Conservation (phyloP, 2,888 invertebrate genomes). For the Cylindroiulus punctatus region DNA sequence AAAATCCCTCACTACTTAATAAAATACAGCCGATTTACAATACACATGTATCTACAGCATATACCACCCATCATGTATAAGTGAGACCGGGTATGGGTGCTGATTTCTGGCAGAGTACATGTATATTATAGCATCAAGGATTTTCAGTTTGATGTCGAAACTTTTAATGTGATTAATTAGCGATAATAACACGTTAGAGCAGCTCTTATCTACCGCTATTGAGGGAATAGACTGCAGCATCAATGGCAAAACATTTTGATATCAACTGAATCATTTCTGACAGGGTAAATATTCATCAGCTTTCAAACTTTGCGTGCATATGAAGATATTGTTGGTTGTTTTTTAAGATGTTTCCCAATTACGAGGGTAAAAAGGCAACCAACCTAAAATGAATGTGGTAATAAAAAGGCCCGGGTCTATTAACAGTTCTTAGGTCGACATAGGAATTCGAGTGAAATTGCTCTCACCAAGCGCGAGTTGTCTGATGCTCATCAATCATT, state of each 20-base stretch:
- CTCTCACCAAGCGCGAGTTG: not conserved
- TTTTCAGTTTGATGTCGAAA: too few relatives aligned
- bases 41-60: too few relatives aligned
- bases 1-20: too few relatives aligned
- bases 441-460: slow-evolving; percentile 22
- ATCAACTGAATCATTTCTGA: not conserved
- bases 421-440: slow-evolving; percentile 45
- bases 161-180: too few relatives aligned
- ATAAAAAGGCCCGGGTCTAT: slow-evolving; percentile 1
- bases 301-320: not conserved
- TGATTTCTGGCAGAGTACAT: too few relatives aligned
- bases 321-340: not conserved
- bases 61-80: too few relatives aligned
- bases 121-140: too few relatives aligned
- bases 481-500: slow-evolving; percentile 42
- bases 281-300: not conserved
- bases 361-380: not conserved
- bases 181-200: too few relatives aligned
- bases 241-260: not conserved
- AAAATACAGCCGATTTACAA: too few relatives aligned
- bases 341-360: slow-evolving; percentile 12
- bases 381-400: slow-evolving; percentile 26
- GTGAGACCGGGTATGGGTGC: too few relatives aligned
- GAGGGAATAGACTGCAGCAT: not conserved
- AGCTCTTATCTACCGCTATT: too few relatives aligned